Percentiles rank a stretch among this genome's conserved stretches.
Conservation (phyloP, 2,797 vertebrate genomes). For the Falco berigora region DNA sequence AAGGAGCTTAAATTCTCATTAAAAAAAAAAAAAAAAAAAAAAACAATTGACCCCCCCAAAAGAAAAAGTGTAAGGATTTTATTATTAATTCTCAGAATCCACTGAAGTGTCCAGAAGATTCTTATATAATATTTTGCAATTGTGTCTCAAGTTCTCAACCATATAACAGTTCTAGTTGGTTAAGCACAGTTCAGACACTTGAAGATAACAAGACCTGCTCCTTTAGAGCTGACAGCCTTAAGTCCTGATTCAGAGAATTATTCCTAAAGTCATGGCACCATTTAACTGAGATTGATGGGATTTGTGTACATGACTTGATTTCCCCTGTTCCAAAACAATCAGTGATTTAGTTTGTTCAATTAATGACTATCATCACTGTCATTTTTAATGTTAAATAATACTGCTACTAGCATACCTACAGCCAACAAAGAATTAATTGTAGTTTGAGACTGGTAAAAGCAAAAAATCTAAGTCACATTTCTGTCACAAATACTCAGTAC, state of each 20-base stretch:
- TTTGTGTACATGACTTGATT: neutral
- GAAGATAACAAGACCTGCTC: neutral
- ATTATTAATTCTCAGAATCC: neutral
- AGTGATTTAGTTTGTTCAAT: neutral
- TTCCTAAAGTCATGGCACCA: neutral
- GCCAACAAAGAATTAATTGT: neutral
- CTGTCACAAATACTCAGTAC: neutral
- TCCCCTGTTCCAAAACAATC: neutral
- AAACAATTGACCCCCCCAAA: neutral
- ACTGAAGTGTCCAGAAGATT: neutral
- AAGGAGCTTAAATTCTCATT: neutral
- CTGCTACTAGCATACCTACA: neutral
- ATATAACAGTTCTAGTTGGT: neutral
- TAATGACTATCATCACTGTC: neutral
- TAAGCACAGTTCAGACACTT: neutral
- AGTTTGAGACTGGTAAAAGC: neutral
- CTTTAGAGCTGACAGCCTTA: neutral
- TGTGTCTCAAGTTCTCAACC: neutral
- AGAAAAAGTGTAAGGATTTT: neutral
- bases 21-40: neutral
- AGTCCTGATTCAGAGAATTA: neutral
- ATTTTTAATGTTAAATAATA: neutral
- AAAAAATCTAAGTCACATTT: neutral
- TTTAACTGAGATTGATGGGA: neutral
- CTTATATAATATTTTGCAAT: neutral